Base-by-base conservation (phyloP, 1,140 invertebrate species). In the Drosophila ficusphila region DNA sequence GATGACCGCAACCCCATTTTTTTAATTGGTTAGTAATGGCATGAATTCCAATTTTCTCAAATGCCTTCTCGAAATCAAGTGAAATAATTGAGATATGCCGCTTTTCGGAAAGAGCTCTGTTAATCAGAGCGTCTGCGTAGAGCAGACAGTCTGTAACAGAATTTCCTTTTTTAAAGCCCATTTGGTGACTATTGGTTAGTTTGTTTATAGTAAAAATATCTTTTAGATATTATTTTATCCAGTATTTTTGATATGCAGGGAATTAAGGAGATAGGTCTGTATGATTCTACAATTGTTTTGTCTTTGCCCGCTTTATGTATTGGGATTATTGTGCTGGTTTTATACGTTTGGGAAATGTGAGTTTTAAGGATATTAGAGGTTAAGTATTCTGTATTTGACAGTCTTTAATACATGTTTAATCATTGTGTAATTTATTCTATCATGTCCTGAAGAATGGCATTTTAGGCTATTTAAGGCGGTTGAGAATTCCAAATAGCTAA, bases 101-200 rank as follows among this genome's bases (percentile, higher is more conserved):
- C 19, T 42, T 23, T 42, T 18, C 39, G 18, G 21, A 44, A 4
- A 44, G 41, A 12, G 41, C 2, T 2, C 4, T 48, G 46, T 3
- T 48, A 18, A 25, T 48, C 4, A 33, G 16, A 44, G 19, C 9
- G 21, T 33, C 47, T 52, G 18, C 6, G 19, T 36, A 36, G 21
- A 19, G 11, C 38, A 38, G 33, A 52, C 18, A 52, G 33, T 38
- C 49, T 38, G 31, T 21, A 14, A 52, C 33, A 33, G 49, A 52
- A 38, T 52, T 25, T 1, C 34, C 33, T 4, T 11, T 52, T 36
- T 18, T 36, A 1, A 52, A 52, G 5, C 34, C 34, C 6, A 39
- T 2, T 52, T 52, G 49, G 2, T 21, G 49, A 27, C 49, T 52
- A 23, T 52, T 21, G 8, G 31, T 12, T 29, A 48, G 27, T 46